Conservation (phyloP, 2,797 vertebrate species). For the Sebastes oblongus region DNA sequence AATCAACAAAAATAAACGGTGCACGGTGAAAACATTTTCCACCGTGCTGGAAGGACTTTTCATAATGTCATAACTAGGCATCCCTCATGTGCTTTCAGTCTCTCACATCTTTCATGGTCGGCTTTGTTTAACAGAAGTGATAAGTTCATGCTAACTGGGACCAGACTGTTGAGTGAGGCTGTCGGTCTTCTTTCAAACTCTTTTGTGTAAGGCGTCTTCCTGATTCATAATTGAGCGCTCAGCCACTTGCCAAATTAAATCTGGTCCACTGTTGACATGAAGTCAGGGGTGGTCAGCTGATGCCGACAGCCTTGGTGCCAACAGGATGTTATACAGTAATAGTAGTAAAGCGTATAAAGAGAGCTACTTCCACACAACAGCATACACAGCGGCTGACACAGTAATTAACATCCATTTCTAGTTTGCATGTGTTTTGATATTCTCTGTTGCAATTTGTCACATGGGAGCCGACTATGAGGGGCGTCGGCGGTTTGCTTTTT, state of each 20-base stretch:
- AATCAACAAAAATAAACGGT: constrained; percentile 70
- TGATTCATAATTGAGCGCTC: constrained; percentile 56
- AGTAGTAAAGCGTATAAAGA: constrained; percentile 67
- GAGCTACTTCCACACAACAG: constrained; percentile 45
- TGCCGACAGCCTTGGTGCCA: constrained; percentile 65
- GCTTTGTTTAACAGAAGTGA: constrained; percentile 60
- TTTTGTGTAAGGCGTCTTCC: constrained; percentile 46
- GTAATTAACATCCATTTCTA: constrained; percentile 67
- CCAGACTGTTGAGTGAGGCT: constrained; percentile 58
- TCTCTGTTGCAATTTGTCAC: constrained; percentile 62
- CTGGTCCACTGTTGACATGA: constrained; percentile 42
- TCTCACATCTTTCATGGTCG: constrained; percentile 40
- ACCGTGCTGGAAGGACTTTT: constrained; percentile 28
- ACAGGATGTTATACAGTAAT: constrained; percentile 71
- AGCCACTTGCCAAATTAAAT: constrained; percentile 57
- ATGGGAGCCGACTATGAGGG: constrained; percentile 36
- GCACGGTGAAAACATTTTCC: constrained; percentile 56
- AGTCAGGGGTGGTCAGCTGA: constrained; percentile 57
- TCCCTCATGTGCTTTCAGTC: constrained; percentile 34
- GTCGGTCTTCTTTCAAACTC: constrained; percentile 41
- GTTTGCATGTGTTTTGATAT: constrained; percentile 65
- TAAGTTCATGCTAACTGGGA: constrained; percentile 56
- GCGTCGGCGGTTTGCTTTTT: constrained; percentile 44
- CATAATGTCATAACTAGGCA: constrained; percentile 37
- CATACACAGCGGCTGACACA: constrained; percentile 35